phyloP scores from a whole-genome alignment of 2,113 vertebrate species.

The Ophiodon elongatus region DNA sequence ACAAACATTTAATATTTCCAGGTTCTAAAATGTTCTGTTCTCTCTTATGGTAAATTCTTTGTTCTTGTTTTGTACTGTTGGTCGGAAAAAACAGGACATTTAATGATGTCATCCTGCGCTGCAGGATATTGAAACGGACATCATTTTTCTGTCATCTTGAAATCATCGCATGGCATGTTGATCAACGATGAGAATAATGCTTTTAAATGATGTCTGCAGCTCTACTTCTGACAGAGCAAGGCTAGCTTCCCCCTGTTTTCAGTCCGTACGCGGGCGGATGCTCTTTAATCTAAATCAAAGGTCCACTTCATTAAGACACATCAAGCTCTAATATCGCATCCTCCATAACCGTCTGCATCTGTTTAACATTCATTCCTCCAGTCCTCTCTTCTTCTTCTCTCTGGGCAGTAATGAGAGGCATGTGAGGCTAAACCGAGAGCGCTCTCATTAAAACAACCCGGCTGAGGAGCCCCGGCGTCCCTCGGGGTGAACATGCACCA shows the following conservation, averaged over 20 bases:
- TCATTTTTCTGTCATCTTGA: too few relatives aligned
- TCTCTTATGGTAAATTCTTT: too few relatives aligned
- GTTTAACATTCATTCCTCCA: conserved; percentile 38
- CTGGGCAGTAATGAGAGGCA: conserved; percentile 68
- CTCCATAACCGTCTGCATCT: conserved; percentile 19
- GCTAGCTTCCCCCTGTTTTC: background rate
- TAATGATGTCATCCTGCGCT: too few relatives aligned
- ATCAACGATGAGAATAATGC: background rate
- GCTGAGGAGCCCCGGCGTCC: conserved; percentile 28
- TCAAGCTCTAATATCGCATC: background rate
- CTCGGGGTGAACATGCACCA: conserved; percentile 44
- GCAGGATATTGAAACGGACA: too few relatives aligned
- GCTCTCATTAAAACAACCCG: conserved; percentile 61
- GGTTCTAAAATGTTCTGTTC: too few relatives aligned
- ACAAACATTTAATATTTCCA: too few relatives aligned
- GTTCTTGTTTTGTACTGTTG: too few relatives aligned
- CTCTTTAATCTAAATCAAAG: conserved; percentile 33
- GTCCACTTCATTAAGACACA: background rate
- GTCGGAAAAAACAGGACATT: too few relatives aligned
- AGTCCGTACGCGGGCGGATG: background rate
- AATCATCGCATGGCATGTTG: background rate
- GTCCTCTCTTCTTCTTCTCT: conserved; percentile 22
- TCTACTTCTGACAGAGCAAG: background rate
- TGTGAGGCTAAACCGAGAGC: conserved; percentile 60
- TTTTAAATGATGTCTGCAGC: background rate